Percentiles rank a stretch among this genome's conserved stretches.
These are phyloP conservation scores for Drosophila bocqueti DNA, from an alignment of 1,140 invertebrate species.

Conservation along the genomic window DNA sequence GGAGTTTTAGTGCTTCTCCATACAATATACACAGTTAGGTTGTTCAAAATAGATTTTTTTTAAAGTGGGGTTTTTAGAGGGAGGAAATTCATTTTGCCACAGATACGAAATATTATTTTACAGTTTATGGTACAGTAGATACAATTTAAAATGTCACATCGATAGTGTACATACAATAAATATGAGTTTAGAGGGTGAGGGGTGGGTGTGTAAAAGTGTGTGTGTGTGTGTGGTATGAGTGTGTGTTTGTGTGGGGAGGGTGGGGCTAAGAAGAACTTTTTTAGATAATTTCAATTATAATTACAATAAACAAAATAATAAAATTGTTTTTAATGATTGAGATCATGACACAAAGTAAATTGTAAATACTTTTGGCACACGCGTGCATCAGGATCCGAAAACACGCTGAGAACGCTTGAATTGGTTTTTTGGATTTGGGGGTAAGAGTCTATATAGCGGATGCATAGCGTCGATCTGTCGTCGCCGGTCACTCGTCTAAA, in stretches of 20 bases:
- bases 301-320: slow-evolving; percentile 71
- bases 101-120: slow-evolving; percentile 40
- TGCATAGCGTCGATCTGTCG: slow-evolving; percentile 43
- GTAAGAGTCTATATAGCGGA: slow-evolving; percentile 48
- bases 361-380: slow-evolving; percentile 80
- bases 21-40: slow-evolving; percentile 65
- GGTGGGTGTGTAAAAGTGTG: slow-evolving; percentile 17
- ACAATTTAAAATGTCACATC: slow-evolving; percentile 52
- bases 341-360: slow-evolving; percentile 76
- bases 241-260: slow-evolving; percentile 12
- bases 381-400: slow-evolving; percentile 61
- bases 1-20: slow-evolving; percentile 28
- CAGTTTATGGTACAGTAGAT: slow-evolving; percentile 34
- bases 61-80: slow-evolving; percentile 18
- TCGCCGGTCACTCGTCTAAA: slow-evolving; percentile 12
- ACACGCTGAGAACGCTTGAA: slow-evolving; percentile 81
- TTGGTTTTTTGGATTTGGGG: slow-evolving; percentile 51
- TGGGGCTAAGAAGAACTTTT: slow-evolving; percentile 28
- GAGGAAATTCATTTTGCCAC: slow-evolving; percentile 37
- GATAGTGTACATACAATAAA: slow-evolving; percentile 44
- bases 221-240: slow-evolving; percentile 15
- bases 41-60: slow-evolving; percentile 35
- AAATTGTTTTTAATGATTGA: slow-evolving; percentile 74
- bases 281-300: slow-evolving; percentile 79
- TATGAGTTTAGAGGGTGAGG: slow-evolving; percentile 1